Conservation (phyloP, 2,888 invertebrate genomes). For the Pristionchus fissidentatus region DNA sequence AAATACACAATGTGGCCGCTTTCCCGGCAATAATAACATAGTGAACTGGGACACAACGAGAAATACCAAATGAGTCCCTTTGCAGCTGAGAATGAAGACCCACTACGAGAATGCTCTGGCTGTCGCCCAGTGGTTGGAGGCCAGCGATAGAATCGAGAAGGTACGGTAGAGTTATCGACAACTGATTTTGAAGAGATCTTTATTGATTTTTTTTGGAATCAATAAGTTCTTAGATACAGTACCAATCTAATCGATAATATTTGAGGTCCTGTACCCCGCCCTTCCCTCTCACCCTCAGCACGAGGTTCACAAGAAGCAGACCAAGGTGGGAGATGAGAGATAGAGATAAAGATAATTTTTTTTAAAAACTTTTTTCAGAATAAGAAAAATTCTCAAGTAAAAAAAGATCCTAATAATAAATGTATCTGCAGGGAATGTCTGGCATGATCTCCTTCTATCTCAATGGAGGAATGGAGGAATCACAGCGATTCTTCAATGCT, state of each 20-base stretch:
- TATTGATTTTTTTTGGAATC: conserved; percentile 9
- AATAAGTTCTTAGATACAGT: not conserved
- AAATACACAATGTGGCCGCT: too few species aligned
- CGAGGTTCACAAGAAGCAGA: conserved; percentile 85
- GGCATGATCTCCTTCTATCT: conserved; percentile 93
- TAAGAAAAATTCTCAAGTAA: not conserved
- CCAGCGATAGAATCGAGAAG: conserved; percentile 84
- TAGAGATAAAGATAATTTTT: not conserved
- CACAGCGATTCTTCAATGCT: conserved; percentile 83
- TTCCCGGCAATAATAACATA: conserved; percentile 89
- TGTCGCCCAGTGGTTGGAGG: conserved; percentile 87
- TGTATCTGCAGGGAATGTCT: conserved; percentile 84
- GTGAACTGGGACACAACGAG: conserved; percentile 90
- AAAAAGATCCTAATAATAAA: not conserved
- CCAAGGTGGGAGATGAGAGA: conserved; percentile 74
- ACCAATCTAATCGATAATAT: not conserved
- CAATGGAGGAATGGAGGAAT: conserved; percentile 84
- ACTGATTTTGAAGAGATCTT: conserved; percentile 77
- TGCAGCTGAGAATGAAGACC: conserved; percentile 87
- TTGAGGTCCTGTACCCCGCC: conserved; percentile 78
- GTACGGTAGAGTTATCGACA: conserved; percentile 85
- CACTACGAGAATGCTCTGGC: conserved; percentile 86
- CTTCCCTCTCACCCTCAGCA: conserved; percentile 90
- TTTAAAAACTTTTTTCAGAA: too few species aligned
- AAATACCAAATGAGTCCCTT: conserved; percentile 79